Evolutionary conservation across 2,113 vertebrate species (phyloP), one percentile per base, ranked within the genome.

Genomic region (Channa argus): DNA sequence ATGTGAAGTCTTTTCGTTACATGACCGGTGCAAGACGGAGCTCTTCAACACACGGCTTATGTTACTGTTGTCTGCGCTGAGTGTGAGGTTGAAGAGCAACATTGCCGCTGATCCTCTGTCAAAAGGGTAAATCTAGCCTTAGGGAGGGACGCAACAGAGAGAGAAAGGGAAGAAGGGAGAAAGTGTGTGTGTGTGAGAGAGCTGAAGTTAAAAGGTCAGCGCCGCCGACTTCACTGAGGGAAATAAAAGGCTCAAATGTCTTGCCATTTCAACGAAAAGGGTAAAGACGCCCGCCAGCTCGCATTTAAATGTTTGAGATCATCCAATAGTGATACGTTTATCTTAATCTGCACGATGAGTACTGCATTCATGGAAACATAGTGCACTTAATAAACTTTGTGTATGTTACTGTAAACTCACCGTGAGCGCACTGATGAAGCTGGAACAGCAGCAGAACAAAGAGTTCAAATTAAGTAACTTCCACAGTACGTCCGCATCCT

Each of bases 241-340:
- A 86, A 83, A 90, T 86, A 83, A 91, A 92, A 87, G 84, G 86
- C 84, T 90, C 83, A 91, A 89, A 91, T 92, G 86, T 90, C 85
- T 89, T 88, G 89, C 83, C 90, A 91, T 93, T 92, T 92, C 60
- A 82, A 66, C 65, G 68, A 34, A 88, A 93, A 91, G 89, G 87
- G 85, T 91, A 89, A 90, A 92, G 86, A 88, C 87, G 74, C 71
- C 86, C 80, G 74, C 90, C 90, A 86, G 88, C 85, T 63, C 66
- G 84, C 52, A 71, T 88, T 89, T 82, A 59, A 71, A 79, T 86
- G 77, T 79, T 86, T 74, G 59, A 63, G 63, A 77, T 89, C 77
- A 86, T 83, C 76, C 37, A 75, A 46, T 45, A 64, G 49, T 77
- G 63, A 74, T 81, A 50, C 44, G 6, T 33, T 63, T 68, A 45